These are phyloP conservation scores for Drosophila algonquin DNA, from an alignment of 2,888 invertebrate species.

Conservation along the genomic window DNA sequence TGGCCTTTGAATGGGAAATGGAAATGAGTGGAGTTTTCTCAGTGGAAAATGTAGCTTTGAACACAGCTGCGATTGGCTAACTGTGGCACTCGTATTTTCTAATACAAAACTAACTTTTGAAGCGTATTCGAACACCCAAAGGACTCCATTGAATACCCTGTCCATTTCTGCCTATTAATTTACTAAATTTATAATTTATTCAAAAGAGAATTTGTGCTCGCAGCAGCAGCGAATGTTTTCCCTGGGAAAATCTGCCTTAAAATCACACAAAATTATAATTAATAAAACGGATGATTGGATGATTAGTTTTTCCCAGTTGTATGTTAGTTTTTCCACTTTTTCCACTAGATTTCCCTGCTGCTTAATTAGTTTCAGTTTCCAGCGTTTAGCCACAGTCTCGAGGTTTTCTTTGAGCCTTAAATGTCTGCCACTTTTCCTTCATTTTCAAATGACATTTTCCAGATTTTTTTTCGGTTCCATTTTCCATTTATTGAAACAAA, in stretches of 20 bases:
- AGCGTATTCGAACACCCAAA: too few species aligned
- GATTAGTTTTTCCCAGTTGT: not conserved
- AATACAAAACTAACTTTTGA: too few species aligned
- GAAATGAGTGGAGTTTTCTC: not conserved
- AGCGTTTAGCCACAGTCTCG: not conserved
- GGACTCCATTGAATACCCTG: too few species aligned
- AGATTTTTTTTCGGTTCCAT: slow-evolving; percentile 10
- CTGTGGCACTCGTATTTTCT: too few species aligned
- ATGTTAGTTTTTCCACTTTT: not conserved
- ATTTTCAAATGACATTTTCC: not conserved
- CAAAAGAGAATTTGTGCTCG: too few species aligned
- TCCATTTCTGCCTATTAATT: too few species aligned
- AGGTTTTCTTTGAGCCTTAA: not conserved
- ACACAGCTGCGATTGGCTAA: too few species aligned
- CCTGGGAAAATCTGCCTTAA: not conserved
- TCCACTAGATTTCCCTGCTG: not conserved
- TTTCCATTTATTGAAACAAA: slow-evolving; percentile 54
- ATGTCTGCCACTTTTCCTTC: not conserved
- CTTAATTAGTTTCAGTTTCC: slow-evolving; percentile 24
- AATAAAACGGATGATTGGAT: not conserved
- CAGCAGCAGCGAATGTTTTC: not conserved
- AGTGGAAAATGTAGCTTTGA: not conserved
- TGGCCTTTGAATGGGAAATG: not conserved
- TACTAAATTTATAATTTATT: too few species aligned
- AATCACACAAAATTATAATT: slow-evolving; percentile 5